Percentiles rank a stretch among this genome's conserved stretches.
phyloP scores from a whole-genome alignment of 1,140 invertebrate species.

The Papilio helenus region DNA sequence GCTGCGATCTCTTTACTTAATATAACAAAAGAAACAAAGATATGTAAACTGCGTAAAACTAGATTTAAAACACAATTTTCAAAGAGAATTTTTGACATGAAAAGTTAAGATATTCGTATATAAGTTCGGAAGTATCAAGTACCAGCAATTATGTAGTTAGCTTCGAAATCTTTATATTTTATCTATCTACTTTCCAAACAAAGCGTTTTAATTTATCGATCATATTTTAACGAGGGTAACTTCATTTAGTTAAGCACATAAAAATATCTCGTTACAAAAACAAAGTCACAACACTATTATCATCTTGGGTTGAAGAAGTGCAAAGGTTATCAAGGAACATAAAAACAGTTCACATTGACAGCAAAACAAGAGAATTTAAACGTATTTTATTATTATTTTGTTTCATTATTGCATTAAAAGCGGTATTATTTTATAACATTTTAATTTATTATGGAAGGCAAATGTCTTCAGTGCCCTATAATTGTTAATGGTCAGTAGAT shows the following conservation, averaged over 20 bases:
- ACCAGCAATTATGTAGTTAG: background rate
- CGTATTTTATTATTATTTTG: background rate
- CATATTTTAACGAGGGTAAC: background rate
- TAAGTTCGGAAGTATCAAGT: background rate
- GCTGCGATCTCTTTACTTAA: conserved; percentile 16
- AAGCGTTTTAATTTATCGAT: background rate
- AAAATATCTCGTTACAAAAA: background rate
- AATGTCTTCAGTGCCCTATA: too few species aligned
- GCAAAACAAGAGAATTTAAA: background rate
- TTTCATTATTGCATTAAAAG: background rate
- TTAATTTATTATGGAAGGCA: too few species aligned
- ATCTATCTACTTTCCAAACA: background rate
- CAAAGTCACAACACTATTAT: conserved; percentile 1
- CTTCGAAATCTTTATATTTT: background rate
- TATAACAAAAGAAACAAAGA: conserved; percentile 4
- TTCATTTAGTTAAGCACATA: background rate
- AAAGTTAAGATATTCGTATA: background rate
- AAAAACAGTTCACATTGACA: conserved; percentile 19
- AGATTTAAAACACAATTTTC: background rate
- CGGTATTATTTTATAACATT: background rate
- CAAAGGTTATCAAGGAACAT: conserved; percentile 19
- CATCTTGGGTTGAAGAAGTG: conserved; percentile 5
- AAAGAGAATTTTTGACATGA: background rate
- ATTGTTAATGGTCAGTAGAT: too few species aligned
- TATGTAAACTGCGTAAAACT: conserved; percentile 8